These are phyloP conservation scores for Octomys mimax DNA, from an alignment of 2,797 vertebrate genomes.

Conservation along the genomic window DNA sequence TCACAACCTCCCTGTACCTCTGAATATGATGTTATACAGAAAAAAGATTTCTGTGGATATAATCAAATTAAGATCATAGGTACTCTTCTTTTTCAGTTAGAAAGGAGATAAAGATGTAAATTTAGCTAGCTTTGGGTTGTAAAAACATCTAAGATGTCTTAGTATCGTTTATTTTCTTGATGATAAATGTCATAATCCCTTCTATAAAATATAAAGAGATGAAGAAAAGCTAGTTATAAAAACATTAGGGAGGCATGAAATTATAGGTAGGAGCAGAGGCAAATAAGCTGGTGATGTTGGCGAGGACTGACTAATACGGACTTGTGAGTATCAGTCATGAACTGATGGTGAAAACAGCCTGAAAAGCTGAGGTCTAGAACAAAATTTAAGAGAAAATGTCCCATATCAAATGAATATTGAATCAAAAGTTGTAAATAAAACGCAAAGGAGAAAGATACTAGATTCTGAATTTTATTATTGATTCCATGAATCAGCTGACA, in stretches of 20 bases:
- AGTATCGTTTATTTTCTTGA: slow-evolving; percentile 2
- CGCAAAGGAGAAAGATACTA: not conserved
- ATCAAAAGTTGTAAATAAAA: not conserved
- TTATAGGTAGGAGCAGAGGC: not conserved
- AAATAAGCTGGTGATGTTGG: not conserved
- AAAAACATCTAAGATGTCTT: not conserved
- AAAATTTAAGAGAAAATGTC: not conserved
- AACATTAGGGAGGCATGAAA: not conserved
- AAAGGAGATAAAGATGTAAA: not conserved
- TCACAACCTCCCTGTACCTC: not conserved
- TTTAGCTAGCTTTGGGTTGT: not conserved
- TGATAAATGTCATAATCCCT: not conserved
- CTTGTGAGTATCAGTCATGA: not conserved
- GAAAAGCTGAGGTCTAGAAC: not conserved
- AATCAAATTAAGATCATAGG: not conserved
- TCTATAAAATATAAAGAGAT: not conserved
- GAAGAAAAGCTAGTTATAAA: not conserved
- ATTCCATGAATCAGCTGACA: not conserved
- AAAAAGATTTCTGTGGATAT: not conserved
- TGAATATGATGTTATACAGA: not conserved
- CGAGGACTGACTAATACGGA: not conserved
- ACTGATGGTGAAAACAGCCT: not conserved
- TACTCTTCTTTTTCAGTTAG: not conserved
- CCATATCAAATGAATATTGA: not conserved
- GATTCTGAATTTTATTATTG: not conserved